phyloP scores from a whole-genome alignment of 2,113 vertebrate species.

The Nestor notabilis region DNA sequence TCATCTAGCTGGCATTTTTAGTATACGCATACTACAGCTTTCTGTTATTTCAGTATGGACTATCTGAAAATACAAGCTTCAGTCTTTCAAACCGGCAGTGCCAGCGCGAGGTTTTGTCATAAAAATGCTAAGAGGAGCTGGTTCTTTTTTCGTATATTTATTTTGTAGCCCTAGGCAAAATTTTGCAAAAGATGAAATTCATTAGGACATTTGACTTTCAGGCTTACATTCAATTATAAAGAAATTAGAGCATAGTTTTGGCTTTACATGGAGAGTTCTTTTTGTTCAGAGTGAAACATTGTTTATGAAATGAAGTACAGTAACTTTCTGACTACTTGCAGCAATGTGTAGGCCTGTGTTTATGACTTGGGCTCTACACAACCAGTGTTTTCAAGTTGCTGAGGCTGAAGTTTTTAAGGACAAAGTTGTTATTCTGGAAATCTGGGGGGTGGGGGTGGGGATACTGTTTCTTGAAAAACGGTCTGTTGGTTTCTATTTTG shows the following conservation, averaged over 20 bases:
- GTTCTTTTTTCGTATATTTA: neutral
- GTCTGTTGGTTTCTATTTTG: neutral
- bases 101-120: neutral
- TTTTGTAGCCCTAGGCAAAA: neutral
- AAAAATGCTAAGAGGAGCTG: neutral
- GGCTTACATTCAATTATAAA: neutral
- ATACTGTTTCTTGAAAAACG: neutral
- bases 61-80: neutral
- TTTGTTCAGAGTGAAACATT: neutral
- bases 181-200: neutral
- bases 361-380: neutral
- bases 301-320: neutral
- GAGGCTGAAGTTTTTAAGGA: neutral
- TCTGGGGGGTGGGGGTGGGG: neutral
- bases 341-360: neutral
- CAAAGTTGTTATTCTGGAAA: neutral
- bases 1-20: neutral
- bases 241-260: neutral
- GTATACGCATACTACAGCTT: neutral
- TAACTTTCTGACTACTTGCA: neutral
- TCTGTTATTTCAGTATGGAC: neutral
- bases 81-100: neutral
- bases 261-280: neutral
- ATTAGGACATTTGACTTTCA: neutral
- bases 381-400: neutral